phyloP scores from a whole-genome alignment of 2,797 vertebrate species.

The Masticophis lateralis region DNA sequence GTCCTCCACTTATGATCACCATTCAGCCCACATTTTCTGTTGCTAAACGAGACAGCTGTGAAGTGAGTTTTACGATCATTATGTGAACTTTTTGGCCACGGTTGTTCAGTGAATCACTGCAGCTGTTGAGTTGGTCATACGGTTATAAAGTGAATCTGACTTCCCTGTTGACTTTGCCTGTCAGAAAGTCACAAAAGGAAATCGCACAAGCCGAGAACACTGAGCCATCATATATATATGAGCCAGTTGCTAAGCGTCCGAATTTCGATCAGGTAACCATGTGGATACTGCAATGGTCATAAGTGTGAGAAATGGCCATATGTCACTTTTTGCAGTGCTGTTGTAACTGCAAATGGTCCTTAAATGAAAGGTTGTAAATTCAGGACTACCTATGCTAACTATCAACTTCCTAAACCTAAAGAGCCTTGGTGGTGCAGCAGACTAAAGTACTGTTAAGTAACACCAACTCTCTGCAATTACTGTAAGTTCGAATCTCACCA shows the following conservation, averaged over 20 bases:
- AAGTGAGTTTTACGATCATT: neutral
- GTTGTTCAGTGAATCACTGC: neutral
- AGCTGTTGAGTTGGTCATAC: neutral
- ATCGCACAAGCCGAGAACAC: neutral
- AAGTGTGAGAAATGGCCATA: neutral
- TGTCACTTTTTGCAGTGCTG: neutral
- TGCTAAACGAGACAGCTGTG: neutral
- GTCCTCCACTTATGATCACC: neutral
- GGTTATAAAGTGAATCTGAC: neutral
- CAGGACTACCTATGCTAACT: neutral
- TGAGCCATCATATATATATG: neutral
- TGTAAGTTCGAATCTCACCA: too few species aligned
- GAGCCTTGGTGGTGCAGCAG: too few species aligned
- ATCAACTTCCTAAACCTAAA: neutral
- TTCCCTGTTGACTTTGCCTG: neutral
- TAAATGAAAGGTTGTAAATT: neutral
- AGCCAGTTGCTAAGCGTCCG: neutral
- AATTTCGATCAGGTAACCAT: neutral
- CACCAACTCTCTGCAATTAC: too few species aligned
- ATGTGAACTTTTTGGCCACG: neutral
- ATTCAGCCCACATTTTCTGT: neutral
- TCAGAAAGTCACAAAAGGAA: neutral
- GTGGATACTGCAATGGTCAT: neutral
- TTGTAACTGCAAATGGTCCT: neutral
- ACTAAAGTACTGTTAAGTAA: too few species aligned